phyloP scores from a whole-genome alignment of 2,113 vertebrate genomes.

The Pterocles gutturalis region DNA sequence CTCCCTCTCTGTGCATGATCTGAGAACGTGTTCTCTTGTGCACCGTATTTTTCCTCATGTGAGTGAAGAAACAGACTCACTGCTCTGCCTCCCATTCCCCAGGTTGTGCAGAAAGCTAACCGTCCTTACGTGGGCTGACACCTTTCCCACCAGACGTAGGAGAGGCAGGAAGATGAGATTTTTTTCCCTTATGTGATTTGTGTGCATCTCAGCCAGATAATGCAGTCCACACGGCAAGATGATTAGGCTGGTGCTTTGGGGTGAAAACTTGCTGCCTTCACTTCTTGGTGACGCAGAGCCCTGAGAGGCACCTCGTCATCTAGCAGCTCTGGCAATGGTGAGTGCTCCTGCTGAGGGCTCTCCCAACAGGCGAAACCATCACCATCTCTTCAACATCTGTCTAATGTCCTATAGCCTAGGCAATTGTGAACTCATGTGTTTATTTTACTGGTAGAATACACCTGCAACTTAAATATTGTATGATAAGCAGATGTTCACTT shows the following conservation, averaged over 20 bases:
- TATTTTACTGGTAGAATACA: constrained; percentile 76
- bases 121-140: neutral
- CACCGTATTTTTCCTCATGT: neutral
- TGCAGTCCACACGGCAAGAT: neutral
- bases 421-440: constrained; percentile 44
- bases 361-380: constrained; percentile 11
- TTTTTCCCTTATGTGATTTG: neutral
- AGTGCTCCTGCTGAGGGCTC: neutral
- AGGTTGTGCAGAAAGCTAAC: neutral
- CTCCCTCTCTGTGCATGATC: fast-evolving
- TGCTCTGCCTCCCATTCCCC: neutral
- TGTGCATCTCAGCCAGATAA: constrained; percentile 5
- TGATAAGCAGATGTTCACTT: constrained; percentile 75
- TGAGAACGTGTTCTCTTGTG: neutral
- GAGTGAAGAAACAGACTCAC: constrained; percentile 15
- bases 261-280: neutral
- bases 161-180: neutral
- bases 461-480: constrained; percentile 73
- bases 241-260: neutral
- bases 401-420: neutral
- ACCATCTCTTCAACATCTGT: constrained; percentile 33
- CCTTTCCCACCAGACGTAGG: neutral
- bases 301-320: neutral
- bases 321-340: neutral
- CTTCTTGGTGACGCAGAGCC: neutral